These are phyloP conservation scores for Cheirogaleus medius DNA, from an alignment of 2,113 vertebrate species.

Conservation along the genomic window DNA sequence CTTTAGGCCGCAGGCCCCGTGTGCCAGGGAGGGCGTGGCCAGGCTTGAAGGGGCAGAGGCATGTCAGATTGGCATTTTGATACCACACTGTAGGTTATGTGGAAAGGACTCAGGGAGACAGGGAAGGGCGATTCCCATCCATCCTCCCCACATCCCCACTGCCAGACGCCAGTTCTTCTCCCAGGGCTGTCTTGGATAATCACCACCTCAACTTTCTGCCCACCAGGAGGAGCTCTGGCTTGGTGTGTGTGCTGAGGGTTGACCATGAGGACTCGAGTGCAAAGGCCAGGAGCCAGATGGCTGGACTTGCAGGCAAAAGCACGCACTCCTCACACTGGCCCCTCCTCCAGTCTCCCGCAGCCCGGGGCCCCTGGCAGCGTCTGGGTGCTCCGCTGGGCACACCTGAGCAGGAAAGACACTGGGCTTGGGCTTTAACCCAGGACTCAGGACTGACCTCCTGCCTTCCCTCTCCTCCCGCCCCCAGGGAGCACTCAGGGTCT, in stretches of 20 bases:
- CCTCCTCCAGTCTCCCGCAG: background rate
- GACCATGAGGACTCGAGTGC: accelerated
- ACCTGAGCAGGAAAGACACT: background rate
- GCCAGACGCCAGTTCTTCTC: background rate
- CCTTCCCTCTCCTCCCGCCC: background rate
- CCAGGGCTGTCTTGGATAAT: background rate
- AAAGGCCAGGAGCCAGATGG: no score
- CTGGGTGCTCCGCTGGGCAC: background rate
- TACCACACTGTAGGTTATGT: background rate
- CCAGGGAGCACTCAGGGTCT: background rate
- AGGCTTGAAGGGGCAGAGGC: background rate
- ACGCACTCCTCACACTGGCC: background rate
- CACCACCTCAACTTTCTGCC: background rate
- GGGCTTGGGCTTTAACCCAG: background rate
- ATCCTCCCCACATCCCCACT: accelerated
- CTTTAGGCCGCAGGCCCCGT: accelerated
- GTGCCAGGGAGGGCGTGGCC: accelerated
- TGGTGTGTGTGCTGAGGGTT: background rate
- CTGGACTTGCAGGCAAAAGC: background rate
- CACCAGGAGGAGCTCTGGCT: background rate
- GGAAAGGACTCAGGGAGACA: background rate
- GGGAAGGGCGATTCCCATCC: background rate
- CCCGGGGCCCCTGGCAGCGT: background rate
- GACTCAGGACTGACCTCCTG: background rate
- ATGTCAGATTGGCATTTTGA: background rate